Evolutionary conservation across 2,113 vertebrate genomes (phyloP).

Genomic region (Hydrochoerus hydrochaeris): DNA sequence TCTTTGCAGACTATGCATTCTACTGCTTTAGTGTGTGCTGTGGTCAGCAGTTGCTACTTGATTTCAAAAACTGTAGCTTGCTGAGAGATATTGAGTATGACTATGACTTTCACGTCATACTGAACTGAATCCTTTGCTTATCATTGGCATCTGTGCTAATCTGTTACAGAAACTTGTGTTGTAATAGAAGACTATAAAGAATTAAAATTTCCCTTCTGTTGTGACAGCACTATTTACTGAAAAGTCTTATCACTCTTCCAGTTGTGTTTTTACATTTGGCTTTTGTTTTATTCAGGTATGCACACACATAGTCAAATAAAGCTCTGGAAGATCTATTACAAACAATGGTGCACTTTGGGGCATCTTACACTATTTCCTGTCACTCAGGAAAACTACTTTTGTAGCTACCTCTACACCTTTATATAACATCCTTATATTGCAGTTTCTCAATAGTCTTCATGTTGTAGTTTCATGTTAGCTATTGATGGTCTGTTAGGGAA

Average conservation of each 20-base stretch:
- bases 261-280: not conserved
- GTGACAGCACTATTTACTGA: not conserved
- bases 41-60: not conserved
- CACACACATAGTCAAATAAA: not conserved
- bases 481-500: not conserved
- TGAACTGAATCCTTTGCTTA: not conserved
- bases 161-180: not conserved
- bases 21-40: not conserved
- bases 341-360: not conserved
- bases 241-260: not conserved
- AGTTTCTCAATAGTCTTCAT: not conserved
- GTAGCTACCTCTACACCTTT: not conserved
- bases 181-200: not conserved
- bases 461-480: not conserved
- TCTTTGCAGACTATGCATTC: not conserved
- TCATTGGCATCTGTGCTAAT: not conserved
- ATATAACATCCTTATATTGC: not conserved
- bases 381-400: not conserved
- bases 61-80: not conserved
- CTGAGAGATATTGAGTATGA: not conserved
- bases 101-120: not conserved
- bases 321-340: not conserved
- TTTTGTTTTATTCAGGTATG: slow-evolving; percentile 33
- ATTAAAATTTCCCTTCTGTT: slow-evolving; percentile 16
- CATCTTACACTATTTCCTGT: not conserved